Conservation (phyloP, 2,797 vertebrate species). For the Macrochelys suwanniensis region DNA sequence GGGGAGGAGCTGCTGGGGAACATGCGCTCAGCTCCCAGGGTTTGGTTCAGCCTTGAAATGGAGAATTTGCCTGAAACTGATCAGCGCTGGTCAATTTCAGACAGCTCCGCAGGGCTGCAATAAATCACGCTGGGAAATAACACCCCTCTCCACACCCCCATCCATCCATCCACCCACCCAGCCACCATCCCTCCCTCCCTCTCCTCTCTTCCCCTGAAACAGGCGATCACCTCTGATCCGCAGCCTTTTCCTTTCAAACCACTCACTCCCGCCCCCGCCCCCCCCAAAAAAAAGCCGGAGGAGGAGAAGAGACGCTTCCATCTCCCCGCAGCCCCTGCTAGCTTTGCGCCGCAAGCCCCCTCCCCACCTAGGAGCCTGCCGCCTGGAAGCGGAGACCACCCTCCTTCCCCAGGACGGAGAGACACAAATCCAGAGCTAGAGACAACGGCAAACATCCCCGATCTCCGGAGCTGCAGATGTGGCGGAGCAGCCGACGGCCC, state of each 20-base stretch:
- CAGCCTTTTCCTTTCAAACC: neutral
- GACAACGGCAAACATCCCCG: slow-evolving; percentile 41
- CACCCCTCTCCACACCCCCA: slow-evolving; percentile 4
- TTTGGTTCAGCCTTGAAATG: slow-evolving; percentile 18
- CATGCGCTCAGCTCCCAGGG: slow-evolving; percentile 51
- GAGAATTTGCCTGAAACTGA: slow-evolving; percentile 30
- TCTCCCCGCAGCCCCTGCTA: slow-evolving; percentile 18
- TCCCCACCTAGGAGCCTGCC: slow-evolving; percentile 36
- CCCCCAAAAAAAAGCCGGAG: neutral
- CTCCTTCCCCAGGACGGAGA: slow-evolving; percentile 62
- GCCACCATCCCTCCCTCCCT: neutral
- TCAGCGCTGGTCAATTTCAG: slow-evolving; percentile 55
- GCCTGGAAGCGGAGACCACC: slow-evolving; percentile 31
- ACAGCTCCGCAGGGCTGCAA: slow-evolving; percentile 68
- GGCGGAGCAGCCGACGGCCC: slow-evolving; percentile 74
- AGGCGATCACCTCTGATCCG: neutral
- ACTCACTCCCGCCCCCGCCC: neutral
- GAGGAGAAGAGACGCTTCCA: neutral
- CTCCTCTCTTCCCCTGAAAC: slow-evolving; percentile 43
- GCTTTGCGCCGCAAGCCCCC: slow-evolving; percentile 19
- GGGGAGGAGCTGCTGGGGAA: slow-evolving; percentile 59
- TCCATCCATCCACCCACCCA: neutral
- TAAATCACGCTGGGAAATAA: slow-evolving; percentile 58
- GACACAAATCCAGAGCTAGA: slow-evolving; percentile 27
- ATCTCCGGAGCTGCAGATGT: slow-evolving; percentile 78